Base-by-base conservation (phyloP, 2,797 vertebrate genomes). In the Fundulus diaphanus region DNA sequence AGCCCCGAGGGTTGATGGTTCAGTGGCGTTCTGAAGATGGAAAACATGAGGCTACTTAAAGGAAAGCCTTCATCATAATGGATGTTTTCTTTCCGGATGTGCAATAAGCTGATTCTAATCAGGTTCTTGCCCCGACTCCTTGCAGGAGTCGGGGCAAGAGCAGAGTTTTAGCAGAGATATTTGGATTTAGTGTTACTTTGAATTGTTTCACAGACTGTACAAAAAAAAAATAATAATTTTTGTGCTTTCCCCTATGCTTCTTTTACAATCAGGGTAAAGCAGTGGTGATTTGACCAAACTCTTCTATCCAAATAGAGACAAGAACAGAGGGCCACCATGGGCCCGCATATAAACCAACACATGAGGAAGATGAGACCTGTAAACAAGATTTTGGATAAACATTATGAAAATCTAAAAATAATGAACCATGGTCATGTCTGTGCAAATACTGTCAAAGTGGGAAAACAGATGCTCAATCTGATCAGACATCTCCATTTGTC, bases 1-100 rank as follows among this genome's bases (percentile, higher is more conserved):
- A 94, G 93, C 87, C 93, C 77, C 92, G 18, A n/a, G 88, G 74
- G 84, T 92, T 93, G 90, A 95, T 90, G 94, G 93, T 95, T 96
- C 94, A 95, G 81, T 90, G 90, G 76, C 75, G 56, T 61, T 78
- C 76, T 91, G 77, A 78, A 86, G 87, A 90, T 79, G 77, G 78
- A 75, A 80, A 90, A 88, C 88, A 87, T 86, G 85, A 88, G 90
- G 89, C 89, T 89, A 92, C 90, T 92, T 92, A 90, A 88, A 93
- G 84, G 84, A 93, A 93, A 93, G 87, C 86, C 68, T 88, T 63
- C 20, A 77, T 63, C 78, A 72, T 83, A 68, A 92, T 89, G 91
- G 89, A 90, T 88, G 91, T 93, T 93, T 91, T 87, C 72, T 81
- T 81, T 79, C 49, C 65, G 49, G 24, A 70, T 66, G 73, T 83